These are phyloP conservation scores for Cydia amplana DNA, from an alignment of 1,140 invertebrate genomes.

Conservation along the genomic window DNA sequence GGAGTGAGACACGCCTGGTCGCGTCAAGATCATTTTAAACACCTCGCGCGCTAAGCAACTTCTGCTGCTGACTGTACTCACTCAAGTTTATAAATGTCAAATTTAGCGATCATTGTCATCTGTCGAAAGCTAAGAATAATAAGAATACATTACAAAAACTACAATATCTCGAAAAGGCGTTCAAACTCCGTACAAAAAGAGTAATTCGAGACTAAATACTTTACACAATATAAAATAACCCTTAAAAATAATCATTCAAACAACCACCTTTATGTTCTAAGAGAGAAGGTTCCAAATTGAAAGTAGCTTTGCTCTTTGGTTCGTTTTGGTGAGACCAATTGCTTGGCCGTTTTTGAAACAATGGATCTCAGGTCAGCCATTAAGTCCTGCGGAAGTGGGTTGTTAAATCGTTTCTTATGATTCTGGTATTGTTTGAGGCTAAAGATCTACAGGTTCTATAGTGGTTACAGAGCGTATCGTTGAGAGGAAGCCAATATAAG, in stretches of 20 bases:
- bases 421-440: constrained; percentile 29
- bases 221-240: neutral
- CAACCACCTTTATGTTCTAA: neutral
- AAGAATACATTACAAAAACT: neutral
- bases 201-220: neutral
- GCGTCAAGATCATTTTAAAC: too few species aligned
- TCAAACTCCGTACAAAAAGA: neutral
- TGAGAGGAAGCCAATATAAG: too few species aligned
- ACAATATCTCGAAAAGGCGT: neutral
- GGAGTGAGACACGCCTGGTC: too few species aligned
- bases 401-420: constrained; percentile 30
- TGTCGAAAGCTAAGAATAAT: neutral
- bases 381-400: constrained; percentile 7
- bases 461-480: neutral
- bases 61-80: too few species aligned
- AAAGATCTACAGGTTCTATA: neutral
- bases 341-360: constrained; percentile 9
- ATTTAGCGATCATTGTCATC: too few species aligned
- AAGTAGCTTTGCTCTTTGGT: neutral
- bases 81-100: too few species aligned
- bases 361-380: constrained; percentile 13
- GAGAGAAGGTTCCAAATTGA: neutral
- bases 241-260: neutral
- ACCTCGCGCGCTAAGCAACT: too few species aligned
- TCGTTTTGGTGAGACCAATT: neutral